Base-by-base conservation (phyloP, 2,888 invertebrate genomes). In the Scaptomyza reducta region DNA sequence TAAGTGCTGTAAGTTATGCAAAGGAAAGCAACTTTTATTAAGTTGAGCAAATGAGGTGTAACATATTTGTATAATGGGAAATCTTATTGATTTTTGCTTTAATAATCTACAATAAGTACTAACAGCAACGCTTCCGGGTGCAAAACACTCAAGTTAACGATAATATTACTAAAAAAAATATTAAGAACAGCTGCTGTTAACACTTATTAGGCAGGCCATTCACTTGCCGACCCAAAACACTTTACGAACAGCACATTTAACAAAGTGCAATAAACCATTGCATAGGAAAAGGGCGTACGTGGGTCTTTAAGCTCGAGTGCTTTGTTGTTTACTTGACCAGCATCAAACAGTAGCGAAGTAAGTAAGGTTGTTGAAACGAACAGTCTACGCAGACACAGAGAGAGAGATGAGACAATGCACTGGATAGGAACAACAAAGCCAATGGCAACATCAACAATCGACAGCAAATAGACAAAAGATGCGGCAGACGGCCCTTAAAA, bases 381-480 rank as follows among this genome's bases (percentile, higher is more conserved):
- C 38, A 31, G 51, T 41, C 35, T 49, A 10, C 33, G 16, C 63
- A 62, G 63, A 67, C 59, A 66, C 53, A 45, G 42, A 49, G 38
- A 33, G 35, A 29, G 5, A 6, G 31, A 47, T 41, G 45, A 53
- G 42, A 46, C 58, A 44, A 47, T 54, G 55, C 51, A 55, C 66
- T 60, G 57, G 29, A 44, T 41, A 58, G 42, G 35, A 74, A 55
- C 44, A 54, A 42, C 40, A 44, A 42, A 13, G 25, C 10, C 58
- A 62, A 29, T 38, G 42, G 33, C 58, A 63, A 51, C 50, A 57
- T 22, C 38, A 70, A 59, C 71, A 73, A 58, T 58, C 69, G 40
- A 49, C 59, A 59, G 57, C 74, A 69, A 83, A 80, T 69, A 74
- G 78, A 80, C 86, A 85, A 80, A 78, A 79, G 79, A 74, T 71